Evolutionary conservation across 2,797 vertebrate species (phyloP).

Genomic region (Cetoscarus ocellatus): DNA sequence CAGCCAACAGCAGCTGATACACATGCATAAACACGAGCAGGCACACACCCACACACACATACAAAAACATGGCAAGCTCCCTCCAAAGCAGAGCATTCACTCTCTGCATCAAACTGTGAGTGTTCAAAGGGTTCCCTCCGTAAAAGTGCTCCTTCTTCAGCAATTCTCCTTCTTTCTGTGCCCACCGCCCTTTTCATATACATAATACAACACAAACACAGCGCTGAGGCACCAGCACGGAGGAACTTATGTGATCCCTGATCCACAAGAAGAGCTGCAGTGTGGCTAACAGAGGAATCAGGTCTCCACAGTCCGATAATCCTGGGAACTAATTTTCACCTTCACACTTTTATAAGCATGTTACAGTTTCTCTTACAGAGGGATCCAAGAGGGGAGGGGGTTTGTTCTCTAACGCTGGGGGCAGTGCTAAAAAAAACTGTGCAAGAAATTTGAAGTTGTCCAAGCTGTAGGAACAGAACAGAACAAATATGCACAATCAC

Average conservation of each 20-base stretch:
- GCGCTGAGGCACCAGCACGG: neutral
- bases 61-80: slow-evolving; percentile 35
- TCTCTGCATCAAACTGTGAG: neutral
- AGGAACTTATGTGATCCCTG: neutral
- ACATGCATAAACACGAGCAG: slow-evolving; percentile 3
- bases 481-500: no score
- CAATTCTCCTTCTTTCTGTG: slow-evolving; percentile 11
- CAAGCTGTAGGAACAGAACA: no score
- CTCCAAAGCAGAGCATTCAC: slow-evolving; percentile 17
- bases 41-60: neutral
- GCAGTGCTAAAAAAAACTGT: no score
- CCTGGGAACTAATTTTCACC: neutral
- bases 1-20: slow-evolving; percentile 30
- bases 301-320: slow-evolving; percentile 7
- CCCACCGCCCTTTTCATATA: slow-evolving; percentile 4
- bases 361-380: neutral
- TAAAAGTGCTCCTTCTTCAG: slow-evolving; percentile 17
- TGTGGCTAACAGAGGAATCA: neutral
- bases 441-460: no score
- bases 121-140: slow-evolving; percentile 39
- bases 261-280: slow-evolving; percentile 2
- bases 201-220: neutral
- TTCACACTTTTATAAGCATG: neutral
- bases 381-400: neutral
- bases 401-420: neutral